Evolutionary conservation across 2,888 invertebrate genomes (phyloP), one percentile per base, ranked within the genome.

Genomic region (Drosophila borborema): DNA sequence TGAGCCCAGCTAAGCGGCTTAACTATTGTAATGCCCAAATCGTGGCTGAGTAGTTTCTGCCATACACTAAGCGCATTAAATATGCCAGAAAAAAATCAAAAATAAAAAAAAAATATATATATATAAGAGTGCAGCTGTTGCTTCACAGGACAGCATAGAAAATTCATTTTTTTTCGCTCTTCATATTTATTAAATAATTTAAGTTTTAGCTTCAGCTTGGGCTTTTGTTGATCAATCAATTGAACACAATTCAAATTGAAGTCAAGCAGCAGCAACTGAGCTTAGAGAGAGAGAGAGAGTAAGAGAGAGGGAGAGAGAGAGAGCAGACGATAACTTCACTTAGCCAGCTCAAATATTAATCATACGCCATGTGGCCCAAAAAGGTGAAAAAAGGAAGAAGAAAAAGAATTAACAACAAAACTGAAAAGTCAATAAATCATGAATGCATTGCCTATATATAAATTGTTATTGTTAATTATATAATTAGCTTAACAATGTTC

Each of bases 401-500:
- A 4, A 23, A 3, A 51, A 64, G 6, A 28, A 28, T 28, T 0
- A 28, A 6, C 5, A 28, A 28, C 6, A 28, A 28, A 28, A 28
- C 1, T 28, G 6, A 28, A 51, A 46, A 46, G 23, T 46, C 23
- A 46, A 46, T 23, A 46, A 46, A 46, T 23, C 16, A 46, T 46
- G 16, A 16, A 46, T 14, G 7, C 34, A 51, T 49, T 62, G 28
- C 28, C 28, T 61, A 63, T 67, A 20, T 36, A 53, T 61, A 58
- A 38, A 46, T 45, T 49, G 64, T 16, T 46, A 28, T 48, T 5
- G 54, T 18, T 43, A 45, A 16, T 23, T 23, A 20, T 45, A 12
- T 16, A 23, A 46, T 46, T 46, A 46, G 23, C 46, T 72, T 45
- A 62, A 64, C 60, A 60, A 46, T 51, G 76, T 56, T 40, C 61